Conservation (phyloP, 2,113 vertebrate genomes). For the Sceloporus tristichus region DNA sequence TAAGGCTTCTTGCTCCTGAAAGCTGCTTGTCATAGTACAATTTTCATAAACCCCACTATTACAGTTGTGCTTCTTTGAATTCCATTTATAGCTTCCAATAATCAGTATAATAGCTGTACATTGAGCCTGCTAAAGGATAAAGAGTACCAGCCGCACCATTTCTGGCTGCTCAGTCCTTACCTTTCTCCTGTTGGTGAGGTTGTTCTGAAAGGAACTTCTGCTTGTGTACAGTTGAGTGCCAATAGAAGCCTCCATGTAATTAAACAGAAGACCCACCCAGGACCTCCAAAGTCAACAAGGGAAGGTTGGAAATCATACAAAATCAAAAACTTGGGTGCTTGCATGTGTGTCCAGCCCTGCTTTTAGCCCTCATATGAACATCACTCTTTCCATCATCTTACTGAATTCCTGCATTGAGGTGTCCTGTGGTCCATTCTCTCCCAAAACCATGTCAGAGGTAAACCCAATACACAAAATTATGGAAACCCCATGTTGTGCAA, state of each 20-base stretch:
- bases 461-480: background rate
- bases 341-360: no score
- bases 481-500: background rate
- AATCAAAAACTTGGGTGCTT: no score
- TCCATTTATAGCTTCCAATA: background rate
- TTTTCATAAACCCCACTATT: slow-evolving; percentile 1
- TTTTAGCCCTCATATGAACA: background rate
- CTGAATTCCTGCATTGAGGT: background rate
- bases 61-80: background rate
- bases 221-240: no score
- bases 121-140: background rate
- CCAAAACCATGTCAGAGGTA: background rate
- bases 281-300: background rate
- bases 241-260: background rate
- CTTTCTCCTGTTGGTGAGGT: background rate
- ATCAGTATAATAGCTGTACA: fast-evolving
- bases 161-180: background rate
- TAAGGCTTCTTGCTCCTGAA: background rate
- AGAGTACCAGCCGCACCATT: background rate
- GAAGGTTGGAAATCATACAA: background rate
- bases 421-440: background rate
- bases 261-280: background rate
- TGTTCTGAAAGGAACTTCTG: background rate
- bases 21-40: background rate
- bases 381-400: no score